Conservation (phyloP, 2,113 vertebrate genomes). For the Monarcha castaneiventris region DNA sequence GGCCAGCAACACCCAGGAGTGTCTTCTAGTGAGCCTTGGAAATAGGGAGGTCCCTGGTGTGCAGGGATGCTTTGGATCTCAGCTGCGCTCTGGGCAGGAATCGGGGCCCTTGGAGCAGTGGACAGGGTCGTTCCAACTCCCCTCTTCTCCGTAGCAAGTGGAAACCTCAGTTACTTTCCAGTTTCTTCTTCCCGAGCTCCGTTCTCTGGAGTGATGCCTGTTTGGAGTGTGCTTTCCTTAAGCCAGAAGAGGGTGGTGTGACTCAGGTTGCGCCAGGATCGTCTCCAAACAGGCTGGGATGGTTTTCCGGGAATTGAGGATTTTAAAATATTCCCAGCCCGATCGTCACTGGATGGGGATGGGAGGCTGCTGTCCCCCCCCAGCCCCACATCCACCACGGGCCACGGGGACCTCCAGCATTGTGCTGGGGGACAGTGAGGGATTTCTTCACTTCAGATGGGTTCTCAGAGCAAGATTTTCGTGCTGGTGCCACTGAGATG, state of each 20-base stretch:
- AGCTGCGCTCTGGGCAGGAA: background rate
- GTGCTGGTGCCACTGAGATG: background rate
- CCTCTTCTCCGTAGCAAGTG: background rate
- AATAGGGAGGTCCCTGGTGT: background rate
- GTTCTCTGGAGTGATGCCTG: background rate
- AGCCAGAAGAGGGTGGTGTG: slow-evolving; percentile 23
- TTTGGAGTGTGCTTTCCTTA: background rate
- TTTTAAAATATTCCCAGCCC: background rate
- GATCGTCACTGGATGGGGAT: background rate
- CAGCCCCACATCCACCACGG: background rate
- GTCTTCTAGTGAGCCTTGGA: background rate
- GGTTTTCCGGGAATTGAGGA: background rate
- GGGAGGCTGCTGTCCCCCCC: background rate
- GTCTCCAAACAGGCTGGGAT: background rate
- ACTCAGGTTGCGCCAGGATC: background rate
- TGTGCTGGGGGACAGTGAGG: background rate
- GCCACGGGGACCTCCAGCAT: rapidly evolving
- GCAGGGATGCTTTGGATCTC: background rate
- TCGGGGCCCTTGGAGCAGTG: background rate
- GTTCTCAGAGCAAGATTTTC: background rate
- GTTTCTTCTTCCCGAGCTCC: background rate
- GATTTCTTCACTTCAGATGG: background rate
- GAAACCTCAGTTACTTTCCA: rapidly evolving
- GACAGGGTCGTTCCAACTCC: rapidly evolving
- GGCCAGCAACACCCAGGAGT: background rate